These are phyloP conservation scores for Cossypha dichroa DNA, from an alignment of 2,797 vertebrate genomes.

Conservation along the genomic window DNA sequence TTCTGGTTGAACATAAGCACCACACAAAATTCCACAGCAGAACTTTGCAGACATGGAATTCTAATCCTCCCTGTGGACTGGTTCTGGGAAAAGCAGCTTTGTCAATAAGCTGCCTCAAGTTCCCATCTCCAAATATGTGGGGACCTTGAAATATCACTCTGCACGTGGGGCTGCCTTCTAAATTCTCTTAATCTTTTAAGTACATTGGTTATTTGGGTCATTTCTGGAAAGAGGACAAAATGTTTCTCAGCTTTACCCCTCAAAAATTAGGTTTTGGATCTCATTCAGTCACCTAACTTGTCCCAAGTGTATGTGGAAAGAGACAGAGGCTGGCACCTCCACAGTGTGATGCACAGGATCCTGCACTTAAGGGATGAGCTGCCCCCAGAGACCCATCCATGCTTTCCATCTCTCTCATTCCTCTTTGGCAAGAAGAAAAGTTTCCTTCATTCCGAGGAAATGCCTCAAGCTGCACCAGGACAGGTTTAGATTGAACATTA, in stretches of 20 bases:
- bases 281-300: not conserved
- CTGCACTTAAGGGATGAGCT: not conserved
- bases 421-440: not conserved
- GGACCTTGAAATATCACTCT: not conserved
- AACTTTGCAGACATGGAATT: not conserved
- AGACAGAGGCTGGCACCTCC: not conserved
- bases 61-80: not conserved
- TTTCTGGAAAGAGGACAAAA: not conserved
- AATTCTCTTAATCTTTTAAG: not conserved
- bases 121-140: not conserved
- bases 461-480: not conserved
- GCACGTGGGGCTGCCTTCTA: not conserved
- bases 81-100: not conserved
- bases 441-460: not conserved
- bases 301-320: not conserved
- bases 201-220: not conserved
- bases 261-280: not conserved
- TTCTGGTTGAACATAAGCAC: not conserved
- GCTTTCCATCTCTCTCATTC: not conserved
- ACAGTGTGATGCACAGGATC: rapidly evolving
- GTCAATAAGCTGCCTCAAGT: not conserved
- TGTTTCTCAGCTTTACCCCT: not conserved
- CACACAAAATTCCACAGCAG: not conserved
- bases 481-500: not conserved
- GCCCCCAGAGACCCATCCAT: not conserved